Evolutionary conservation across 2,888 invertebrate species (phyloP), one percentile per base, ranked within the genome.

Genomic region (Caenorhabditis macrosperma): DNA sequence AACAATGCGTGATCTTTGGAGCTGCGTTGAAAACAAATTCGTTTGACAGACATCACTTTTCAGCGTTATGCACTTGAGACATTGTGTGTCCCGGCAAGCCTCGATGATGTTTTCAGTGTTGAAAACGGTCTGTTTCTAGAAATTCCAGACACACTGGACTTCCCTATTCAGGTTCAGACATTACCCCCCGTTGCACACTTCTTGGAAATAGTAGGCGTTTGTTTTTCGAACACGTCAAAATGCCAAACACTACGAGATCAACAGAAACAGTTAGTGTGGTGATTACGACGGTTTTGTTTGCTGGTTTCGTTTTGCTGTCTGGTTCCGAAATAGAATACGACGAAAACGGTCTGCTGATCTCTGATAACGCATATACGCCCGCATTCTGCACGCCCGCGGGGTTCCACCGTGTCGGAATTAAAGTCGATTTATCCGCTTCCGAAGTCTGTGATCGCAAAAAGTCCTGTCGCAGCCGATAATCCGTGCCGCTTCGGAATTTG

Each of bases 281-380:
- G 10, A 9, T 48, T 24, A 48, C 17, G 48, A 48, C 24, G 48
- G 7, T 46, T 1, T 46, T 48, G 48, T n/a, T n/a, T n/a, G n/a
- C n/a, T n/a, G n/a, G n/a, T n/a, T n/a, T n/a, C n/a, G n/a, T n/a
- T n/a, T n/a, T n/a, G 7, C 48, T 48, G 24, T 48, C 38, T 38
- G 38, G 38, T 48, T 48, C 48, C 7, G 24, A 48, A 48, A 48
- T 48, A 48, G 48, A 48, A 48, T 12, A 48, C 48, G 24, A 7
- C 12, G 6, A 24, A 41, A 48, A 9, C 38, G 12, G 12, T 15
- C 38, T 12, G 15, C 9, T 15, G 48, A 48, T 48, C 48, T 48
- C 48, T 24, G 26, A 9, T 24, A 9, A 24, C 48, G 24, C 5
- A 12, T 38, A 9, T 33, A 33, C n/a, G n/a, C n/a, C n/a, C n/a